These are phyloP conservation scores for Leucophenga maculata DNA, from an alignment of 2,888 invertebrate species.

Conservation along the genomic window DNA sequence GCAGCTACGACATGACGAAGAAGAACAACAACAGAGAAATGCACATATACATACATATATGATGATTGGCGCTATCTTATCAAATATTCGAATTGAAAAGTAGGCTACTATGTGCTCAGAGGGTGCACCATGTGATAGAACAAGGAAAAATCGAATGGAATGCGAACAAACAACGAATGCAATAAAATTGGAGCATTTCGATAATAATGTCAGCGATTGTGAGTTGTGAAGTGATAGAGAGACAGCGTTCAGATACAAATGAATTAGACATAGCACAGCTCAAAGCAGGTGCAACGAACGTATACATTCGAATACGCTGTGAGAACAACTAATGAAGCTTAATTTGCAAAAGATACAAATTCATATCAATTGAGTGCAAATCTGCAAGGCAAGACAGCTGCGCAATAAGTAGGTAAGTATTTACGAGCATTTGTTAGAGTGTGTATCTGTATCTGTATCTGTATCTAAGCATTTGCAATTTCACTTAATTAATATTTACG, in stretches of 20 bases:
- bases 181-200: constrained; percentile 38
- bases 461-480: constrained; percentile 25
- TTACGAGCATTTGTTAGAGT: no score
- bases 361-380: constrained; percentile 26
- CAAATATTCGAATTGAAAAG: constrained; percentile 51
- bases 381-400: not conserved
- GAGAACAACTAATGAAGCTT: not conserved
- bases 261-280: not conserved
- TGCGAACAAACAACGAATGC: no score
- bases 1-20: not conserved
- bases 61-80: constrained; percentile 56
- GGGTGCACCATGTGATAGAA: not conserved
- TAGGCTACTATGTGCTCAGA: constrained; percentile 39
- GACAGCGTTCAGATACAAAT: not conserved
- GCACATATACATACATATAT: not conserved
- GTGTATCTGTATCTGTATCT: not conserved
- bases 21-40: not conserved
- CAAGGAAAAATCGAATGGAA: constrained; percentile 54
- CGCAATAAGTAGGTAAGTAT: no score
- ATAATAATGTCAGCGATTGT: constrained; percentile 19
- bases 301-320: no score
- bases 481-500: constrained; percentile 35
- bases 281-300: not conserved
- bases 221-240: not conserved
- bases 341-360: constrained; percentile 5